Percentiles rank a stretch among this genome's conserved stretches.
phyloP scores from a whole-genome alignment of 2,797 vertebrate genomes.

The Glossophaga mutica region DNA sequence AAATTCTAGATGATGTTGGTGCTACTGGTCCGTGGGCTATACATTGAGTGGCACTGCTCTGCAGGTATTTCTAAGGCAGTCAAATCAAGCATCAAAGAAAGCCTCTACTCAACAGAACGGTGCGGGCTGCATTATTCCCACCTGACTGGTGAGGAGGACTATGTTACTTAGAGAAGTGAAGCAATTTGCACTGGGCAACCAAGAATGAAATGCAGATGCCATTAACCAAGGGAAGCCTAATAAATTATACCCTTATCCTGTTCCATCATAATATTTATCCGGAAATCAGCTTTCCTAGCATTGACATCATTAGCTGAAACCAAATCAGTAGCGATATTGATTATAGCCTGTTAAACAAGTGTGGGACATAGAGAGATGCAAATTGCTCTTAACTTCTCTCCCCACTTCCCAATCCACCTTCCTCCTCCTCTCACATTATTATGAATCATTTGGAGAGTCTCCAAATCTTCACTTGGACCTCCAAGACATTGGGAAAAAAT shows the following conservation, averaged over 20 bases:
- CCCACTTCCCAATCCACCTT: too few relatives aligned
- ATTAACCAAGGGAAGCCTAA: neutral
- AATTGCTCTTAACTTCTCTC: neutral
- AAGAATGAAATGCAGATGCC: neutral
- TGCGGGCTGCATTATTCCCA: neutral
- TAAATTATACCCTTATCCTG: neutral
- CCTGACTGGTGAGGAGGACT: neutral
- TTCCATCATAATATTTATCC: neutral
- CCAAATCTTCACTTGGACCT: neutral
- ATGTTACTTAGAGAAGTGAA: neutral
- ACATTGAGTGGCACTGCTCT: neutral
- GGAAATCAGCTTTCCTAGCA: neutral
- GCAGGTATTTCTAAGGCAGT: neutral
- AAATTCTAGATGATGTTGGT: neutral
- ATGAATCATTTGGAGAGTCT: neutral
- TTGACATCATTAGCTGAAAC: neutral
- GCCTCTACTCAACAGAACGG: neutral
- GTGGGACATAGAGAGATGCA: neutral
- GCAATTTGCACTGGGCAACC: neutral
- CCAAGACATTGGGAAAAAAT: neutral
- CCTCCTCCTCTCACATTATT: slow-evolving; percentile 11
- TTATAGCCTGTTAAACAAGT: neutral
- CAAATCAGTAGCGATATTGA: neutral
- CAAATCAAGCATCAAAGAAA: neutral
- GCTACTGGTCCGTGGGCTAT: neutral